Base-by-base conservation (phyloP, 2,797 vertebrate genomes). In the Eulemur rubriventer region DNA sequence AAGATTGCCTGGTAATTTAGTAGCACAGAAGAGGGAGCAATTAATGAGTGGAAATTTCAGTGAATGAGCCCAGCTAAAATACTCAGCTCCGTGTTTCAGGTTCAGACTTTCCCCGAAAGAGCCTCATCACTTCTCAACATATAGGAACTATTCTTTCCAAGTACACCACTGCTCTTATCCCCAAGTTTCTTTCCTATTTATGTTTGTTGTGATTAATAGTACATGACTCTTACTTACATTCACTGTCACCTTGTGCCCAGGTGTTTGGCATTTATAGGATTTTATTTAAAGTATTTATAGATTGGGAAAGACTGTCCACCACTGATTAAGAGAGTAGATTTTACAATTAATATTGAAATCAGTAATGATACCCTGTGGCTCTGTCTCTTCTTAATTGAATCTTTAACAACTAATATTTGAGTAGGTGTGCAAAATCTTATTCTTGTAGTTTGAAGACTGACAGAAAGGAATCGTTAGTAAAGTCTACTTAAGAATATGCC, bases 91-190 rank as follows among this genome's bases (percentile, higher is more conserved):
- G 6, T 3, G 33, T 48, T 78, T 78, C 24, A 5, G 7, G 50
- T 52, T 46, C 43, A 76, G 35, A 28, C 65, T 84, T 80, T 83
- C 41, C 50, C 46, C 28, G 63, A 48, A 89, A 76, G 28, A 59
- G 7, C 52, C 50, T 61, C 26, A 22, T 75, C 83, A 41, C 65
- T 63, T 52, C 57, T 80, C 26, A 13, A 33, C 59, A 13, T 33
- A 24, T 28, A 85, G 33, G 17, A 13, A 14, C 10, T 18, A 7
- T 46, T 73, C 30, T 55, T 52, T 73, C 3, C 59, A 69, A 69
- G 48, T 8, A 1, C 4, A 13, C 18, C 1, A 5, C 17, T 1
- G 65, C 14, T 18, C n/a, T 65, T 7, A 10, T 13, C 6, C 2
- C 12, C 22, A 26, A 16, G 30, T 17, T 67, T 41, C 17, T 72